Conservation (phyloP, 1,140 invertebrate species). For the Melanaphis sacchari region DNA sequence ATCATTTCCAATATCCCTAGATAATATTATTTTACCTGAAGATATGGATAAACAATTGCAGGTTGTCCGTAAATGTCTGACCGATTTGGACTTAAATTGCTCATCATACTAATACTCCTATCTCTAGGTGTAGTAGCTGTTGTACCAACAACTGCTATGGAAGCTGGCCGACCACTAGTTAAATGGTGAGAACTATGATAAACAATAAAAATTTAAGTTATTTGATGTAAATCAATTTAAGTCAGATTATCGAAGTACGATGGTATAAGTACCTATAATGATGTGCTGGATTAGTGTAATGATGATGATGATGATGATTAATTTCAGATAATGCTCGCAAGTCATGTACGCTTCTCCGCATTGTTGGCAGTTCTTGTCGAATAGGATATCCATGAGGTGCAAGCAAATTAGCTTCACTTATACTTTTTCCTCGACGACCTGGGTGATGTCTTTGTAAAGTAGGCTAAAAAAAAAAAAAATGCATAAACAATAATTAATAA, state of each 20-base stretch:
- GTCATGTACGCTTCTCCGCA: constrained; percentile 62
- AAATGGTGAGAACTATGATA: constrained; percentile 50
- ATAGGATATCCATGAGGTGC: constrained; percentile 51
- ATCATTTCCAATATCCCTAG: background rate
- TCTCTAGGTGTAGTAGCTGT: constrained; percentile 44
- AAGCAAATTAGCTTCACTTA: constrained; percentile 79
- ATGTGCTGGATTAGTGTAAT: constrained; percentile 58
- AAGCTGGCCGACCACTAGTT: constrained; percentile 55
- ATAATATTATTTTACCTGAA: constrained; percentile 42
- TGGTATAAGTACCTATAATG: constrained; percentile 45
- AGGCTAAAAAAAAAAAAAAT: constrained; percentile 22
- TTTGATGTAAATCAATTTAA: background rate
- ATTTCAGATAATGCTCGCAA: constrained; percentile 60
- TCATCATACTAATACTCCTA: constrained; percentile 56
- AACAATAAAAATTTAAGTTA: constrained; percentile 15
- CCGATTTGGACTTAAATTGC: constrained; percentile 54
- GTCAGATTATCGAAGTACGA: background rate
- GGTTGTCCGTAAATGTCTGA: constrained; percentile 55
- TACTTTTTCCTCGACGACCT: constrained; percentile 61
- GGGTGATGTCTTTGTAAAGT: constrained; percentile 36
- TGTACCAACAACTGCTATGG: constrained; percentile 55
- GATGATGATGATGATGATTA: constrained; percentile 50
- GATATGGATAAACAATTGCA: constrained; percentile 51
- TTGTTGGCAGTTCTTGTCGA: constrained; percentile 56
- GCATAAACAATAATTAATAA: background rate